These are phyloP conservation scores for Oegoconia quadripuncta DNA, from an alignment of 2,888 invertebrate genomes.

Conservation along the genomic window DNA sequence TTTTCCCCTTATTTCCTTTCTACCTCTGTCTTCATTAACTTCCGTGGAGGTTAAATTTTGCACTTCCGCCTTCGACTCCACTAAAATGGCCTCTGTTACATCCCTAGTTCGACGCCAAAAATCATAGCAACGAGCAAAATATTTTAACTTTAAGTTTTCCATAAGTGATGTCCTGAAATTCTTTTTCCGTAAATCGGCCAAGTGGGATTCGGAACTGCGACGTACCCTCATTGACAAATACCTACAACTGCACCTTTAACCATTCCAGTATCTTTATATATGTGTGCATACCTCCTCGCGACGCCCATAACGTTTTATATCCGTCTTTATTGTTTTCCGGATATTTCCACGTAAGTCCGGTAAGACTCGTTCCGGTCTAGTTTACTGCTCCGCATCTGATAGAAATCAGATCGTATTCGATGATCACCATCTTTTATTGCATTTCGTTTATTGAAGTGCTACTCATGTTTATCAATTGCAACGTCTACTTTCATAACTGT, in stretches of 20 bases:
- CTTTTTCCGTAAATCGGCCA: no score
- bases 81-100: no score
- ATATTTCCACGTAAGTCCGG: slow-evolving; percentile 5
- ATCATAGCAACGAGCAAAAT: no score
- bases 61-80: no score
- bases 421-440: slow-evolving; percentile 5
- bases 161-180: no score
- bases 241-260: not conserved
- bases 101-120: no score
- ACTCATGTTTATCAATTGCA: slow-evolving; percentile 11
- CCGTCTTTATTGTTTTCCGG: slow-evolving; percentile 24
- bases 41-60: no score
- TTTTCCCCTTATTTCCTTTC: no score
- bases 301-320: slow-evolving; percentile 27
- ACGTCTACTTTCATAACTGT: not conserved
- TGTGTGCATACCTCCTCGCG: slow-evolving; percentile 4
- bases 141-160: no score
- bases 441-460: not conserved
- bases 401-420: slow-evolving; percentile 3
- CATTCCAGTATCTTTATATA: not conserved
- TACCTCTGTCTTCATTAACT: no score
- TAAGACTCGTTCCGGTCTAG: not conserved
- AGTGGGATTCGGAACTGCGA: no score
- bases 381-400: slow-evolving; percentile 9
- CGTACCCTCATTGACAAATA: no score